Base-by-base conservation (phyloP, 1,140 invertebrate species). In the Rhynchophorus ferrugineus region DNA sequence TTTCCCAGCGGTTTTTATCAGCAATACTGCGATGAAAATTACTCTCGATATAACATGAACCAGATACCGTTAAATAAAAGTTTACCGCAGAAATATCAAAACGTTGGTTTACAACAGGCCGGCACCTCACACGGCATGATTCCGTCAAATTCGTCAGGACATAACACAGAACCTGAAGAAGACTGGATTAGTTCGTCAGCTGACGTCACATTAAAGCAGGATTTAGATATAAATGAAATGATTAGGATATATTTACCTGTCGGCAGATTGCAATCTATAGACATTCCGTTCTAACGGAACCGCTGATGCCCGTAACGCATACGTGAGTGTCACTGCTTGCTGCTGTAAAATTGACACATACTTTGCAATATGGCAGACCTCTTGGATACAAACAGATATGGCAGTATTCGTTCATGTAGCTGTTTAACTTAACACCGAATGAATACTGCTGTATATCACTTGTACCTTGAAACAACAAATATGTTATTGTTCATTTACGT, bases 141-240 rank as follows among this genome's bases (percentile, higher is more conserved):
- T n/a, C n/a, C n/a, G n/a, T n/a, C n/a, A n/a, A n/a, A n/a, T 64
- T 85, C 87, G 19, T 85, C 85, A 69, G 83, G 86, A 56, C 83
- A 82, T 57, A 84, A 83, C 64, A 83, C 87, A 65, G 91, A 90
- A 68, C 89, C 85, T 21, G 89, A 91, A 69, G 86, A 85, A 1
- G 84, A 89, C 60, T 88, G 84, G 42, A 80, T 75, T 56, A 81
- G 75, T 56, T 81, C 78, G 74, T 0, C 67, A 78, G 9, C 80
- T 81, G 59, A 82, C 82, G 43, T 78, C 77, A 41, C 22, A 60
- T 54, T 64, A 62, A 33, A 22, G 63, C 69, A 68, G 51, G 76
- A 80, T 61, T 80, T 78, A 13, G 85, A 88, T 63, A 71, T 88
- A 2, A 72, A 83, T 17, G 82, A 87, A 68, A 87, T 89, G 85